A percentile compares a stretch with the other conserved stretches of the same genome.
Conservation (phyloP, 2,113 vertebrate species). For the Scolopax mira region DNA sequence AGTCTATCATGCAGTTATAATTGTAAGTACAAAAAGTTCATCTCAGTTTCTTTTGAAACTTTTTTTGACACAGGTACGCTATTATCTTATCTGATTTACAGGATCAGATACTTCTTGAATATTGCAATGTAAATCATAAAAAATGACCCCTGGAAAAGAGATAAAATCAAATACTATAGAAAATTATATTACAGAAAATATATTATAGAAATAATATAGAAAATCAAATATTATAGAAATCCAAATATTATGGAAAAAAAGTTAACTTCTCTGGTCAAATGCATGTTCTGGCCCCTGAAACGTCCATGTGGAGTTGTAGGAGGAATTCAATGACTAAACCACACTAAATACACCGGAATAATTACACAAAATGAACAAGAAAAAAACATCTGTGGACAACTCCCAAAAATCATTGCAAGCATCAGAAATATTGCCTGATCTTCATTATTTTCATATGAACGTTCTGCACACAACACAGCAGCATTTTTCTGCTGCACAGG, state of each 20-base stretch:
- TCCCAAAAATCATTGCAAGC: not conserved
- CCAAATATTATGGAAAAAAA: no score
- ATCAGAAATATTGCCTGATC: not conserved
- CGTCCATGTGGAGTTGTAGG: not conserved
- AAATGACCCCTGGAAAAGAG: not conserved
- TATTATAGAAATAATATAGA: no score
- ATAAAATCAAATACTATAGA: not conserved
- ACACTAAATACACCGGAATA: not conserved
- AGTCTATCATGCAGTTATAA: not conserved
- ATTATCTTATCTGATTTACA: no score
- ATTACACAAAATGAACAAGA: not conserved
- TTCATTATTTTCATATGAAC: not conserved
- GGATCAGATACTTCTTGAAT: not conserved
- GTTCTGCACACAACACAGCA: not conserved
- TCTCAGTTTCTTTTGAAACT: not conserved
- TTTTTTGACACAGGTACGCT: not conserved
- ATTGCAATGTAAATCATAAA: not conserved
- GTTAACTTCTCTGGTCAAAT: not conserved
- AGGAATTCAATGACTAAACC: not conserved
- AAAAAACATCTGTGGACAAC: not conserved
- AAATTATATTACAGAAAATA: no score
- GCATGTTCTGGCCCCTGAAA: not conserved
- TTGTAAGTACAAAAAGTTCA: not conserved
- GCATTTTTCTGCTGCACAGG: not conserved
- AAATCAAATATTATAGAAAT: not conserved